phyloP scores from a whole-genome alignment of 2,113 vertebrate genomes.

The Carassius gibelio region DNA sequence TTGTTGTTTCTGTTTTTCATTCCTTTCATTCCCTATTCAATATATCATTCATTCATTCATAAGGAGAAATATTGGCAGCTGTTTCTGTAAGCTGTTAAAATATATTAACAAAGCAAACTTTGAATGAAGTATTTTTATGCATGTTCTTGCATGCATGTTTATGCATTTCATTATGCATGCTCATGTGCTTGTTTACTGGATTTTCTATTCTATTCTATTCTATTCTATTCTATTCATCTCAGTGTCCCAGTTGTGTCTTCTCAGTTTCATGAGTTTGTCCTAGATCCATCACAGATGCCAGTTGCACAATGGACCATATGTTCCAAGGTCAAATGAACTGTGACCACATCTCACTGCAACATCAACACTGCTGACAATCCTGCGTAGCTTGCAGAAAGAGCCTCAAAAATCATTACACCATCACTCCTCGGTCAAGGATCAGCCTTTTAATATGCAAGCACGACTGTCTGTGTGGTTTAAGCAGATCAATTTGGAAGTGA shows the following conservation, averaged over 20 bases:
- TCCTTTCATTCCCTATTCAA: too few species aligned
- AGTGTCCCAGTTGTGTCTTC: not conserved
- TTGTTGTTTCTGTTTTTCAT: too few species aligned
- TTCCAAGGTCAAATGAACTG: conserved; percentile 5
- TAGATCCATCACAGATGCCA: not conserved
- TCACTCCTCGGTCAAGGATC: not conserved
- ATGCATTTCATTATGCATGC: too few species aligned
- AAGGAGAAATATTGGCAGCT: not conserved
- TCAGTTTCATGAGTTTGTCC: not conserved
- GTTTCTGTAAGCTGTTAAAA: not conserved
- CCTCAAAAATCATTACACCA: conserved; percentile 1
- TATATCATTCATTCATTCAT: too few species aligned
- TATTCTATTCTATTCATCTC: not conserved
- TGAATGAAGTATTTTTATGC: too few species aligned
- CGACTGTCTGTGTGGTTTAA: not conserved
- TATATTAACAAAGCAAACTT: too few species aligned
- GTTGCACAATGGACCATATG: not conserved
- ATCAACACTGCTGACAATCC: not conserved
- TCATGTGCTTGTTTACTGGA: not conserved
- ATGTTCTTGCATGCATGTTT: too few species aligned
- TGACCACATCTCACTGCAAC: not conserved
- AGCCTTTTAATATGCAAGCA: not conserved
- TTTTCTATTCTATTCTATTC: not conserved
- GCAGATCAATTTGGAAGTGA: not conserved
- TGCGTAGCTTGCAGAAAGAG: not conserved